Conservation (phyloP, 2,113 vertebrate genomes). For the Rhea pennata region DNA sequence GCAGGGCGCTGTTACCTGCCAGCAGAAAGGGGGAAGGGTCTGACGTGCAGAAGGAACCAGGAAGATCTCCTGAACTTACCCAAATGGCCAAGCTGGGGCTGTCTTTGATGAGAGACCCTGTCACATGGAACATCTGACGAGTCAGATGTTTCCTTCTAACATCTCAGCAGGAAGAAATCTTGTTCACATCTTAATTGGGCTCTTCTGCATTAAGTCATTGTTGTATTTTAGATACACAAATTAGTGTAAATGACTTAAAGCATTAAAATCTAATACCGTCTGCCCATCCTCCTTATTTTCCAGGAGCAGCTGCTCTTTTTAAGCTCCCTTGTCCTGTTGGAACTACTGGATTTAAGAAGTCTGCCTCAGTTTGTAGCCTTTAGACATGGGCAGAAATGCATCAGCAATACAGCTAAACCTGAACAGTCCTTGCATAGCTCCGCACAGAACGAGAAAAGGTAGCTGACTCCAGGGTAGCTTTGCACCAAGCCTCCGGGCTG, state of each 20-base stretch:
- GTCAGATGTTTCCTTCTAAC: neutral
- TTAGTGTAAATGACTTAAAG: neutral
- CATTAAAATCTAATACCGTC: neutral
- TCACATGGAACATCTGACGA: too few species aligned
- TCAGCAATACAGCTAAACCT: rapidly evolving
- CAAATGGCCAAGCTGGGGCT: too few species aligned
- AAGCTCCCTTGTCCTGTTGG: neutral
- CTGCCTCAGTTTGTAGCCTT: neutral
- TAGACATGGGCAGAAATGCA: neutral
- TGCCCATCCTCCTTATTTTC: neutral
- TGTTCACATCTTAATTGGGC: neutral
- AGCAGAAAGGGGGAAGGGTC: too few species aligned
- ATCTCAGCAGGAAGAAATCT: neutral
- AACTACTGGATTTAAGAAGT: neutral
- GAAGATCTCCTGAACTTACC: too few species aligned
- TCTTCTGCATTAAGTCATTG: neutral
- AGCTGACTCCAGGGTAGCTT: neutral
- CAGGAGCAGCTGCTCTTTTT: neutral
- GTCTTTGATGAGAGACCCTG: too few species aligned
- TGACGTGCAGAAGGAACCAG: too few species aligned
- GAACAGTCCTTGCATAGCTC: neutral
- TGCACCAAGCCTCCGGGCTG: too few species aligned
- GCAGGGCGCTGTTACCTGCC: too few species aligned
- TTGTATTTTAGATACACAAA: neutral
- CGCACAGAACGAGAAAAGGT: neutral